Base-by-base conservation (phyloP, 2,797 vertebrate genomes). In the Esox lucius region DNA sequence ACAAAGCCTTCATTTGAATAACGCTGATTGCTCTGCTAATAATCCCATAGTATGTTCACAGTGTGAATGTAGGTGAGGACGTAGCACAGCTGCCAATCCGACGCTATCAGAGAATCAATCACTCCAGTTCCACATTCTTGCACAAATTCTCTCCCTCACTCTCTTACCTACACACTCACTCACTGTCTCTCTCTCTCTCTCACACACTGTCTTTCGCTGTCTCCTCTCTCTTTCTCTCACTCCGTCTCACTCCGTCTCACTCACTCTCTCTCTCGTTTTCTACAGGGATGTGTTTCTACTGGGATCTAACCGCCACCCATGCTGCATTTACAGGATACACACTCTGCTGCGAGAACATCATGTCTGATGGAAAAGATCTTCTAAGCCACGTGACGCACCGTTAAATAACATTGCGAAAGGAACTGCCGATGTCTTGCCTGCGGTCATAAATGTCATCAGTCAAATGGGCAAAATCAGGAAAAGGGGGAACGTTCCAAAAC, bases 31-130 rank as follows among this genome's bases (percentile, higher is more conserved):
- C 42, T 13, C 42, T 46, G 42, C 42, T 46, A 46, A 46, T 46
- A 46, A 46, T 11, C 42, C 22, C 1, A 17, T 26, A 26, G 56
- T 13, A 61, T 11, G 24, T 26, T 61, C 22, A 61, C 56, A 61
- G 56, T 2, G 8, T 61, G 56, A 61, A 17, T 5, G 39, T 70
- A 39, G 49, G 51, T 26, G 68, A 46, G 62, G 26, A 31, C 17
- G 0, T 49, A 17, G 62, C 15, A 19, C 15, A 33, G 26, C 31
- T 35, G 64, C 4, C 64, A 65, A 28, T 65, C 68, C 62, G 75
- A 35, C 2, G 73, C 71, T 78, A 74, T 53, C 73, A 72, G 64
- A 72, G 76, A 78, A 16, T 80, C 59, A 74, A 61, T 76, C 72
- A 76, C 46, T 33, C 28, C 0, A 17, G 33, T 73, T 24, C 53